Base-by-base conservation (phyloP, 2,797 vertebrate genomes). In the Apogon hyalosoma region DNA sequence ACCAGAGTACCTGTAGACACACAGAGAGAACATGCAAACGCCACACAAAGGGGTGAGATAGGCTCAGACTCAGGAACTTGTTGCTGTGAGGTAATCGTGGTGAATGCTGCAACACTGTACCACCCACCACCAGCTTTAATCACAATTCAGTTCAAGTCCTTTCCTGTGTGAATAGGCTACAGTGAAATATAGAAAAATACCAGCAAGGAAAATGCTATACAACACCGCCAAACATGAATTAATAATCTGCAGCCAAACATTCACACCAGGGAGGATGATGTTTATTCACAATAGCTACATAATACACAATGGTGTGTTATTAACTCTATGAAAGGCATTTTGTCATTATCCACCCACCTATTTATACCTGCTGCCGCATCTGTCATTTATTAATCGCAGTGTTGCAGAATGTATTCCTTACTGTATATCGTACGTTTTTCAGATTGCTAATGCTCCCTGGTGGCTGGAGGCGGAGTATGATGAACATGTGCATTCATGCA, bases 111-210 rank as follows among this genome's bases (percentile, higher is more conserved):
- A 24, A 24, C 21, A 24, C 21, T 24, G 21, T 24, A 24, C 21
- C 21, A 24, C 21, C 21, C 21, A 24, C 21, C 21, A 24, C 21
- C 21, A 4, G 21, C 21, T 24, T 24, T 24, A 24, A 24, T 24
- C 21, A 24, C 48, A 18, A 45, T 19, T 53, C 3, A 48, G 54
- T 59, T 38, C 31, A 62, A 53, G 54, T 71, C 18, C 18, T 52
- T 41, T 12, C 42, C 56, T 33, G 31, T 33, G 31, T 33, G 7
- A 33, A 6, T 7, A 8, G 31, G 7, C 7, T 33, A 8, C 31
- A 33, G 6, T 33, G 31, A 33, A 33, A 33, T 33, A 8, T 33
- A 7, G 31, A 33, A 33, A 33, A 33, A 24, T 24, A 24, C 21
- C 21, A 24, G 21, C 21, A 24, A 24, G 21, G 31, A 33, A 33